Evolutionary conservation across 2,888 invertebrate species (phyloP), one percentile per base, ranked within the genome.

Genomic region (Andricus curvator): DNA sequence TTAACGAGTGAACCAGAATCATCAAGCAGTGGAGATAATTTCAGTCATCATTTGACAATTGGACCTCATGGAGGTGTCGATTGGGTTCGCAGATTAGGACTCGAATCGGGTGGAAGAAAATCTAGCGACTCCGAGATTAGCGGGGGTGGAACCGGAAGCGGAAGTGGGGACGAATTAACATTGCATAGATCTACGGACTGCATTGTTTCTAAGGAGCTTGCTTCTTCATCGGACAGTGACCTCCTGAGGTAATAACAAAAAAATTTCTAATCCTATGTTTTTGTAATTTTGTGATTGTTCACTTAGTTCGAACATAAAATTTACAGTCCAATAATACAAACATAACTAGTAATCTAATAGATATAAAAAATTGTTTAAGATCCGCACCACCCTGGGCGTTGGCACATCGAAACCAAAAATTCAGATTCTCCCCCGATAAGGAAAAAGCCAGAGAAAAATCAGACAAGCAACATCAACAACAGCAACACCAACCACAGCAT

Each of bases 121-220:
- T 89, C 92, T 8, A 93, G 93, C 85, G 93, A 93, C 83, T 93
- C 93, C 8, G 93, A 93, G 83, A 93, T 93, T 82, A 90, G 88
- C 44, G 89, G 89, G 2, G 85, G 88, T 13, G 86, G 88, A 22
- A 85, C 86, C 6, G 88, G 86, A 37, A 85, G 85, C 62, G 90
- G 93, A 91, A 88, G 93, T 93, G 86, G 91, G 88, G 93, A 94
- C 92, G 89, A 95, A 86, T 93, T 95, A 85, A 94, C 95, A 51
- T 93, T 96, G 77, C 96, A 96, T 91, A 94, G 96, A 85, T 97
- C 97, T 80, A 96, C 96, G 84, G 97, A 97, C 92, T 97, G 97
- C 92, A 96, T 97, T 87, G 95, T 95, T 22, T 95, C 94, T n/a
- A 95, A 94, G 88, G 94, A 94, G 87, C 93, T 94, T 80, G 94